Evolutionary conservation across 64 coral and sea anemone genomes (phyloP).

Genomic region (Montipora foliosa): DNA sequence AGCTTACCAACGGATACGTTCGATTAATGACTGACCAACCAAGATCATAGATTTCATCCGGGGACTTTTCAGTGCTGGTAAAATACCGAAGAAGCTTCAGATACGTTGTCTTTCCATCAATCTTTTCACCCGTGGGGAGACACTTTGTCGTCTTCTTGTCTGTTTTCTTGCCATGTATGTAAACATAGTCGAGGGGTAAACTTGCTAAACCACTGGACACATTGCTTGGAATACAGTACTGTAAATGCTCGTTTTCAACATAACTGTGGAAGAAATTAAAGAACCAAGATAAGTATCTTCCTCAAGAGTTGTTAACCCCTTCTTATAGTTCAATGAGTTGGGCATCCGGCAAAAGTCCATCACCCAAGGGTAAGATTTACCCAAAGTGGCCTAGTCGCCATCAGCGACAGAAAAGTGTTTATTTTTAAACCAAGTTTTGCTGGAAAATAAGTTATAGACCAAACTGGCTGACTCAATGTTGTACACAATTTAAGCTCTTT

Average conservation of each 20-base stretch:
- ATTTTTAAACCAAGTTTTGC: no score
- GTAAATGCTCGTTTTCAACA: conserved; percentile 62
- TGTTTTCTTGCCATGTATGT: conserved; percentile 59
- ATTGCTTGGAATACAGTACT: conserved; percentile 73
- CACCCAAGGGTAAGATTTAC: no score
- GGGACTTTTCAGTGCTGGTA: conserved; percentile 71
- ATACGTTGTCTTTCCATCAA: conserved; percentile 74
- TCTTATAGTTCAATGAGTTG: no score
- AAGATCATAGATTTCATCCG: conserved; percentile 60
- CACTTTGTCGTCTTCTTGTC: conserved; percentile 35
- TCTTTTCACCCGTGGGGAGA: conserved; percentile 69
- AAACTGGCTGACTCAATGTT: no score
- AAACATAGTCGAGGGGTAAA: conserved; percentile 72
- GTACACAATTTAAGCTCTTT: no score
- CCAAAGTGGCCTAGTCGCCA: no score
- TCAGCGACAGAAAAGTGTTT: no score
- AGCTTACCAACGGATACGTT: conserved; percentile 36
- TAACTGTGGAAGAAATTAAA: conserved; percentile 32
- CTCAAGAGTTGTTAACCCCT: no score
- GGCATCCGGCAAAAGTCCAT: no score
- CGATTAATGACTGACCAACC: conserved; percentile 49
- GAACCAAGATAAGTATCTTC: neutral
- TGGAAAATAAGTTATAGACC: no score
- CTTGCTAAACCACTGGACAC: conserved; percentile 61
- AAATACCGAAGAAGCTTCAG: conserved; percentile 68